phyloP scores from a whole-genome alignment of 2,113 vertebrate genomes.

The Puntigrus tetrazona region DNA sequence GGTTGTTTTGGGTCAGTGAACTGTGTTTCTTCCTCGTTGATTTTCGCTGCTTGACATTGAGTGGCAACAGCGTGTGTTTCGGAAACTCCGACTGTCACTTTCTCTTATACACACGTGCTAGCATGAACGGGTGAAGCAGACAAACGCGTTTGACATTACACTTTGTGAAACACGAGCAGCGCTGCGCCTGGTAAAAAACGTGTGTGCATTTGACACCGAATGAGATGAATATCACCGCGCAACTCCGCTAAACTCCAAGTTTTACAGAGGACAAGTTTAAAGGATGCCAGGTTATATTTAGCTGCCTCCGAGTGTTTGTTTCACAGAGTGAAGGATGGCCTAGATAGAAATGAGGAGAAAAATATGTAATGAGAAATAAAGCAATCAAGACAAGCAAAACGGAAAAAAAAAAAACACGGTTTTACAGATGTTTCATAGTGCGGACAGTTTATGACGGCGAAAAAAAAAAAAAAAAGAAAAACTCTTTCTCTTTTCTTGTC shows the following conservation, averaged over 20 bases:
- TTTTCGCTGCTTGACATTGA: constrained; percentile 36
- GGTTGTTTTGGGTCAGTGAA: constrained; percentile 30
- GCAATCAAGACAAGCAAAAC: constrained; percentile 27
- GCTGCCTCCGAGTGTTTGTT: constrained; percentile 53
- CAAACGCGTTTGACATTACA: not conserved
- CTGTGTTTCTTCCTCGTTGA: constrained; percentile 35
- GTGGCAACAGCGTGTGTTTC: not conserved
- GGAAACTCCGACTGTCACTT: not conserved
- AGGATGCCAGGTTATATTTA: constrained; percentile 57
- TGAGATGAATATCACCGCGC: constrained; percentile 37
- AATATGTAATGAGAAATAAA: constrained; percentile 48
- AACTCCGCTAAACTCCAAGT: constrained; percentile 50
- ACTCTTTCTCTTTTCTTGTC: not conserved
- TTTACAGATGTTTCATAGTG: not conserved
- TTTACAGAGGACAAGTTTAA: constrained; percentile 54
- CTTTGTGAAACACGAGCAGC: constrained; percentile 14
- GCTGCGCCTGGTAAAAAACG: constrained; percentile 3
- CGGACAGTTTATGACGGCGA: constrained; percentile 8
- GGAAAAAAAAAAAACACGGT: not conserved
- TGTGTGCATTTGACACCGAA: constrained; percentile 26
- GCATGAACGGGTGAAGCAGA: not conserved
- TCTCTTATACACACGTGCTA: not conserved
- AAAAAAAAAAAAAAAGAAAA: constrained; percentile 4
- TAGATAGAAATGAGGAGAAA: constrained; percentile 47
- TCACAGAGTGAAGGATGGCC: constrained; percentile 53